Percentiles rank a stretch among this genome's conserved stretches.
These are phyloP conservation scores for Sylvicola cinctus DNA, from an alignment of 2,888 invertebrate genomes.

Conservation along the genomic window DNA sequence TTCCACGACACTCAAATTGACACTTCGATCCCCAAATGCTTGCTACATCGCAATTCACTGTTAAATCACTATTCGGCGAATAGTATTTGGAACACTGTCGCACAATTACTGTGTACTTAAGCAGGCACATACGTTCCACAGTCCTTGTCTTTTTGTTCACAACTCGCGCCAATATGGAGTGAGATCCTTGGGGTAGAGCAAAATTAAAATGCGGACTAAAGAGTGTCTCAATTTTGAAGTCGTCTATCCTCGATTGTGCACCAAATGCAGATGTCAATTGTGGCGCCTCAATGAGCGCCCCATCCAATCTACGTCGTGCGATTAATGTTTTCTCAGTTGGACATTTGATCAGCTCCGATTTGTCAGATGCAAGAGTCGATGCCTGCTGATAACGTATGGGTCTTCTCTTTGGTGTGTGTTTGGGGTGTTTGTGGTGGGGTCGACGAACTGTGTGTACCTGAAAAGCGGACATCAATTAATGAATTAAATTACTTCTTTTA, in stretches of 20 bases:
- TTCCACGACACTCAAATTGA: constrained; percentile 9
- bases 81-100: constrained; percentile 9
- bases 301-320: constrained; percentile 9
- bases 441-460: no score
- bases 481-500: no score
- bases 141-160: constrained; percentile 7
- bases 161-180: constrained; percentile 9
- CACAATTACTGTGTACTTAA: constrained; percentile 11
- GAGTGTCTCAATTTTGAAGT: constrained; percentile 9
- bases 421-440: no score
- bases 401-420: no score
- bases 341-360: no score
- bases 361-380: no score
- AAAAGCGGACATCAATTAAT: no score
- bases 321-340: constrained; percentile 10
- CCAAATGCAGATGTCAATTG: constrained; percentile 8
- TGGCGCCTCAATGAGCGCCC: constrained; percentile 9
- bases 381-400: no score
- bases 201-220: constrained; percentile 9
- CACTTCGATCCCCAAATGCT: constrained; percentile 11
- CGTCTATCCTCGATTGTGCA: constrained; percentile 8
- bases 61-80: constrained; percentile 7
- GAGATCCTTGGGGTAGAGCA: constrained; percentile 10
- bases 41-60: constrained; percentile 9
- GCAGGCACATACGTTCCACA: constrained; percentile 8